Base-by-base conservation (phyloP, 2,113 vertebrate genomes). In the Pygoscelis antarcticus region DNA sequence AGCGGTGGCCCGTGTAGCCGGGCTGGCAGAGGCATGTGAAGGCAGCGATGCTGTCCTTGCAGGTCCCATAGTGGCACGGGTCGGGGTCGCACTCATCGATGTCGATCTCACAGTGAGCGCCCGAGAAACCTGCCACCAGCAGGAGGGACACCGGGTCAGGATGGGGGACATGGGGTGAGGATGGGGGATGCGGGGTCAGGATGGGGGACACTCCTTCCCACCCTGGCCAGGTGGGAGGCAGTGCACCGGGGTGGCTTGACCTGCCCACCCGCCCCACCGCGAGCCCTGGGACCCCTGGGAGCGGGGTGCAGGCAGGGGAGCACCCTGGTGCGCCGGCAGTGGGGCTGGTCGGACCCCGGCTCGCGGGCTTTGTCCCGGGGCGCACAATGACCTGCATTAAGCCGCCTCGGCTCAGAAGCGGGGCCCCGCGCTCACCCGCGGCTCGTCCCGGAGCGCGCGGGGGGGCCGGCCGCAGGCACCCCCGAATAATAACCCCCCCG, bases 1-100 rank as follows among this genome's bases (percentile, higher is more conserved):
- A 99, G 92, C 99, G 98, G 61, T 98, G 99, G 29, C 99, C 99
- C 0, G 98, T 99, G 98, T 99, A 99, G 42, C 99, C 99, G 0
- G 98, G 98, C 30, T 91, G 97, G 95, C 99, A 99, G 51, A 98
- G 94, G 96, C 99, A 99, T 93, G 98, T 98, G 97, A 99, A 99
- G 87, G 99, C 94, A 29, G 99, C 99, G 1, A 99, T 97, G 52
- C 99, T 97, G 2, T 99, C 99, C 76, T 98, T 98, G 96, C 99
- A 99, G 62, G 98, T 98, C 17, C 99, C 99, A 0, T 99, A 99
- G 97, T 99, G 99, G 60, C 99, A 99, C 1, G 99, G 99, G 92
- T 99, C 98, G 0, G 99, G 99, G 91, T 98, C 72, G 13, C 99
- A 99, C 91, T 99, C 99, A 1, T 99, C 51, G 8, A 99, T 98